phyloP scores from a whole-genome alignment of 2,113 vertebrate species.

The Neomonachus schauinslandi region DNA sequence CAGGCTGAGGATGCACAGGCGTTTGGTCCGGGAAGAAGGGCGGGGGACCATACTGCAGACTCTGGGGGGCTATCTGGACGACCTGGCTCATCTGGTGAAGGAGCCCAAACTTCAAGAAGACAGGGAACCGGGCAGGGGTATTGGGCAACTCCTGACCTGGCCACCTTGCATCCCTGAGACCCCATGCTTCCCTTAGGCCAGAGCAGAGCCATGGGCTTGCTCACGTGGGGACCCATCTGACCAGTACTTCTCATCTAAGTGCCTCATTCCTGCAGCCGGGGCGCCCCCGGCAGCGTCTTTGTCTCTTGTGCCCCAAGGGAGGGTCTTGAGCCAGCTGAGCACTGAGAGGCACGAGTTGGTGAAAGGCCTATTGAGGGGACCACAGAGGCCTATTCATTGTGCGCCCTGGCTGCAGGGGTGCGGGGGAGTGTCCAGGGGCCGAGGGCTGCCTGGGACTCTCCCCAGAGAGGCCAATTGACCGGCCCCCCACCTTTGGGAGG shows the following conservation, averaged over 20 bases:
- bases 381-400: conserved; percentile 69
- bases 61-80: background rate
- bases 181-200: background rate
- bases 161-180: fast-evolving
- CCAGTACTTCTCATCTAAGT: background rate
- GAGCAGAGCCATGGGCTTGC: background rate
- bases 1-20: fast-evolving
- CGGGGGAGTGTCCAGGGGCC: background rate
- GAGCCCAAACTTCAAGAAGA: background rate
- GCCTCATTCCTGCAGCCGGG: background rate
- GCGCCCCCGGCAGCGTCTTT: background rate
- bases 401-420: background rate
- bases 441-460: background rate
- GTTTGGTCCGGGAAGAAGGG: background rate
- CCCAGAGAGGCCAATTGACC: background rate
- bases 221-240: background rate
- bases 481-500: background rate
- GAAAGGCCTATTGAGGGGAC: conserved; percentile 67
- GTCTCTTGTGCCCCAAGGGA: conserved; percentile 18
- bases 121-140: fast-evolving
- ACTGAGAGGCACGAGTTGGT: background rate
- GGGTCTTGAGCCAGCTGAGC: background rate
- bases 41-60: fast-evolving
- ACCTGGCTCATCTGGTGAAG: background rate
- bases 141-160: fast-evolving